phyloP scores from a whole-genome alignment of 2,888 invertebrate species.

The Ganaspis brasiliensis region DNA sequence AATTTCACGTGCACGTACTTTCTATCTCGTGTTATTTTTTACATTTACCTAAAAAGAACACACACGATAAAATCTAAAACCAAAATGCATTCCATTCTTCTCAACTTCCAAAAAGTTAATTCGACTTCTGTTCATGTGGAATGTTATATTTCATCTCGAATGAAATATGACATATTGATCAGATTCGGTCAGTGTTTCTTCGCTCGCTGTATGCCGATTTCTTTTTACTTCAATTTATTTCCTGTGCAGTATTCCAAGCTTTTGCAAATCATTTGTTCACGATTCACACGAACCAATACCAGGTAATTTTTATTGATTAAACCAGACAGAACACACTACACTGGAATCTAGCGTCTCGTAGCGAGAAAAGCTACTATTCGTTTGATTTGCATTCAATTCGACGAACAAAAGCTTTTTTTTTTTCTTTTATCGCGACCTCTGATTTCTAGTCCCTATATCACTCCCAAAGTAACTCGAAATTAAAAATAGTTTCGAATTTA shows the following conservation, averaged over 20 bases:
- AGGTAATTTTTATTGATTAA: slow-evolving; percentile 12
- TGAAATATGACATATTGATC: slow-evolving; percentile 20
- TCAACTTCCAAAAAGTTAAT: not conserved
- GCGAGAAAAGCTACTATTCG: slow-evolving; percentile 2
- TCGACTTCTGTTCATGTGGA: slow-evolving; percentile 2
- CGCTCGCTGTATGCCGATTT: not conserved
- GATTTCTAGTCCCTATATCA: not conserved
- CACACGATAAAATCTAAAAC: not conserved
- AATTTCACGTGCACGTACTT: slow-evolving; percentile 4
- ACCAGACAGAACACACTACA: not conserved
- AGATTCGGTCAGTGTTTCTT: slow-evolving; percentile 15
- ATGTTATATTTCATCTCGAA: slow-evolving; percentile 8
- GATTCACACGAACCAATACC: slow-evolving; percentile 4
- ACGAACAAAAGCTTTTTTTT: not conserved
- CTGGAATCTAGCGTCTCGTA: not conserved
- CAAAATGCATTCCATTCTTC: not conserved
- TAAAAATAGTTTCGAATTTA: not conserved
- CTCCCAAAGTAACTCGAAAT: not conserved
- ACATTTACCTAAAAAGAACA: not conserved
- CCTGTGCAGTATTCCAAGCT: not conserved
- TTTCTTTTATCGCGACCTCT: not conserved
- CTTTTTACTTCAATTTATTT: not conserved
- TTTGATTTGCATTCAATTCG: not conserved
- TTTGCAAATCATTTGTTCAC: slow-evolving; percentile 10
- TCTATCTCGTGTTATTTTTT: too few species aligned